A percentile compares a stretch with the other conserved stretches of the same genome.
Conservation (phyloP, 2,888 invertebrate species). For the Apodemia mormo region DNA sequence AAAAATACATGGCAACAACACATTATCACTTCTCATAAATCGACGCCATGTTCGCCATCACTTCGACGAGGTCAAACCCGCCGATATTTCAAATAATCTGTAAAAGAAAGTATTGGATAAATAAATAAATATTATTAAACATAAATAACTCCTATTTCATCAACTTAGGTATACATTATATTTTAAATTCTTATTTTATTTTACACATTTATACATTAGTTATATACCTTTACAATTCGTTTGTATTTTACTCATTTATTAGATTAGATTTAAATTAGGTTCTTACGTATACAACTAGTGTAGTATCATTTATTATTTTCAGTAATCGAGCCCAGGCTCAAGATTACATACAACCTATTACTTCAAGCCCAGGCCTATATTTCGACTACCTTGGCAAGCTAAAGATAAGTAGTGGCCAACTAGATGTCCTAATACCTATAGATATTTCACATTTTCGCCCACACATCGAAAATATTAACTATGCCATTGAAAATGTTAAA, state of each 20-base stretch:
- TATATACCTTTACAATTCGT: neutral
- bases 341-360: constrained; percentile 22
- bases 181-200: neutral
- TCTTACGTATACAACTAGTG: too few relatives aligned
- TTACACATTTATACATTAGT: neutral
- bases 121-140: too few relatives aligned
- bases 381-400: constrained; percentile 37
- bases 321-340: neutral
- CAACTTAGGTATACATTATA: too few relatives aligned
- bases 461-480: constrained; percentile 32
- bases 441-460: constrained; percentile 35
- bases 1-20: constrained; percentile 13
- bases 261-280: too few relatives aligned
- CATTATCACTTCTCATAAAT: neutral
- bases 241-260: too few relatives aligned
- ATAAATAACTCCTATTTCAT: too few relatives aligned
- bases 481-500: neutral
- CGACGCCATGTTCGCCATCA: constrained; percentile 6
- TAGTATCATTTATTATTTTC: neutral
- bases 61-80: constrained; percentile 9
- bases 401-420: constrained; percentile 30
- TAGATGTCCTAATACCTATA: constrained; percentile 30
- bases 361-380: constrained; percentile 34
- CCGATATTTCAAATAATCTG: neutral
- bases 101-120: too few relatives aligned